A percentile compares a stretch with the other conserved stretches of the same genome.
These are phyloP conservation scores for Motacilla tschutschensis DNA, from an alignment of 2,113 vertebrate species.

Conservation along the genomic window DNA sequence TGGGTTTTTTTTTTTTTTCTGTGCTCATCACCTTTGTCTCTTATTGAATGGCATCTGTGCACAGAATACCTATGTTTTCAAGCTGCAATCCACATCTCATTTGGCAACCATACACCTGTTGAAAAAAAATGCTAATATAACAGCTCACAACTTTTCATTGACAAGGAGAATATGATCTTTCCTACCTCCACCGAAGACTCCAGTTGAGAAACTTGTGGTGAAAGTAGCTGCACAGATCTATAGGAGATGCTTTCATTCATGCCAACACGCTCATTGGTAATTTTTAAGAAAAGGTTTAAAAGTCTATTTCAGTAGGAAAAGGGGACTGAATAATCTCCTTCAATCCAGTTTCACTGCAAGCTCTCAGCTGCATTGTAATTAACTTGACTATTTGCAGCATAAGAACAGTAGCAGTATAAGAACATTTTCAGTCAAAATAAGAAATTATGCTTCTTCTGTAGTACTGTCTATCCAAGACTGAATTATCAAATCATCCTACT, in stretches of 20 bases:
- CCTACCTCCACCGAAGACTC: background rate
- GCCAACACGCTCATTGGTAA: background rate
- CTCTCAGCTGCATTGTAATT: background rate
- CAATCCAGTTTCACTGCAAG: background rate
- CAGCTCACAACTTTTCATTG: background rate
- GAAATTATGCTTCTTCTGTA: background rate
- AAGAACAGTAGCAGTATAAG: background rate
- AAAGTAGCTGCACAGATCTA: background rate
- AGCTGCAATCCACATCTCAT: background rate
- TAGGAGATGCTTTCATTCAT: background rate
- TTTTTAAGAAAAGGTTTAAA: background rate
- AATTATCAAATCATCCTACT: background rate
- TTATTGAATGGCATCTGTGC: background rate
- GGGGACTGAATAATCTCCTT: background rate
- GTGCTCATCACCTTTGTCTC: background rate
- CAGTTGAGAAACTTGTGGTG: background rate
- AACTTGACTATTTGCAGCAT: background rate
- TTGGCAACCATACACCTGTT: background rate
- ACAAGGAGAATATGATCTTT: background rate
- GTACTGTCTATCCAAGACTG: background rate
- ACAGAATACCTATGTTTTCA: background rate
- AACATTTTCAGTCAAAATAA: background rate
- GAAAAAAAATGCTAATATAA: background rate
- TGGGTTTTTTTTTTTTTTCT: background rate
- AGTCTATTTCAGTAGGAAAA: background rate